phyloP scores from a whole-genome alignment of 1,140 invertebrate genomes.

The Cataglyphis hispanica region DNA sequence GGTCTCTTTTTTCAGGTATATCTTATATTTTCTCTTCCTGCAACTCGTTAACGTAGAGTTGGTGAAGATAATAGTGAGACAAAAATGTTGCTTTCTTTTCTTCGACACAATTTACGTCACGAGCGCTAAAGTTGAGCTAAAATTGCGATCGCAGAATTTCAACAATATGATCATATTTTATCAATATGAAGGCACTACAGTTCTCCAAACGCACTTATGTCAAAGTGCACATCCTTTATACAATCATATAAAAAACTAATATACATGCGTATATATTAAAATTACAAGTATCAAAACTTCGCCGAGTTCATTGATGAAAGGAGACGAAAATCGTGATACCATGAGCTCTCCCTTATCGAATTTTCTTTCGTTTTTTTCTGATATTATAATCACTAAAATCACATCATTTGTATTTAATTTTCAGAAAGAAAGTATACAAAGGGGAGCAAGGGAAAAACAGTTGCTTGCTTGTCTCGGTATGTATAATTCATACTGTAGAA shows the following conservation, averaged over 20 bases:
- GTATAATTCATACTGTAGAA: conserved; percentile 41
- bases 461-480: conserved; percentile 16
- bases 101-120: conserved; percentile 11
- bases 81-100: neutral
- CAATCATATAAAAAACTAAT: conserved; percentile 48
- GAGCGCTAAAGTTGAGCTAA: conserved; percentile 45
- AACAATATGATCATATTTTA: no score
- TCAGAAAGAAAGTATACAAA: conserved; percentile 35
- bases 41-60: conserved; percentile 71
- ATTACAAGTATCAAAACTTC: conserved; percentile 68
- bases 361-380: neutral
- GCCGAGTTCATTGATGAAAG: conserved; percentile 35
- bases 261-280: conserved; percentile 43
- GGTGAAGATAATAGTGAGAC: conserved; percentile 64
- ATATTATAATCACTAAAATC: neutral
- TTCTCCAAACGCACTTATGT: conserved; percentile 27
- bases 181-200: conserved; percentile 43
- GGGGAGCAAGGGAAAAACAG: neutral
- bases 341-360: neutral
- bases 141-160: conserved; percentile 10
- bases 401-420: conserved; percentile 28
- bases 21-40: conserved; percentile 68
- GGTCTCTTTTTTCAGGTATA: conserved; percentile 50
- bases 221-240: conserved; percentile 28
- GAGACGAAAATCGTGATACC: conserved; percentile 8